These are phyloP conservation scores for Trichonephila inaurata DNA, from an alignment of 1,140 invertebrate genomes.

Conservation along the genomic window DNA sequence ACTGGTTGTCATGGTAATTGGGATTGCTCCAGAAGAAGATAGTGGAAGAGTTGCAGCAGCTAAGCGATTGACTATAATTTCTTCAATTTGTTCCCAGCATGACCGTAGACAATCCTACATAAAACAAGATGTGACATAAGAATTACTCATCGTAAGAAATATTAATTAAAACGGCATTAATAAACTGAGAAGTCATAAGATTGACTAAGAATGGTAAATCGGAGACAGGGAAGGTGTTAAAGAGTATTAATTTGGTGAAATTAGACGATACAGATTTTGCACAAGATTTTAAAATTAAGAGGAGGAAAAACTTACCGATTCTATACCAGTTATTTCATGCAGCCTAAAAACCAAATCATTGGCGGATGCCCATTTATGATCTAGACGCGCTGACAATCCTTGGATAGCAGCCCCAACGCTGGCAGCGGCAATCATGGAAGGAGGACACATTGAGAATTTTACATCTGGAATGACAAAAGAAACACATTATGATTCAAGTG, in stretches of 20 bases:
- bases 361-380: slow-evolving; percentile 76
- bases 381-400: slow-evolving; percentile 82
- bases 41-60: slow-evolving; percentile 37
- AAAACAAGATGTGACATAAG: neutral
- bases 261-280: too few species aligned
- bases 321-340: slow-evolving; percentile 88
- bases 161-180: too few species aligned
- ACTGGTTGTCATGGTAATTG: slow-evolving; percentile 47
- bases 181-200: too few species aligned
- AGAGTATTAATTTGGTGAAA: too few species aligned
- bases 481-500: slow-evolving; percentile 45
- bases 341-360: slow-evolving; percentile 84
- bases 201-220: too few species aligned
- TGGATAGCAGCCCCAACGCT: slow-evolving; percentile 90
- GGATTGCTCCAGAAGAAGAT: neutral
- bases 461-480: slow-evolving; percentile 87
- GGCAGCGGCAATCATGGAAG: slow-evolving; percentile 92
- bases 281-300: too few species aligned
- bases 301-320: slow-evolving; percentile 85
- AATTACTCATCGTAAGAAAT: too few species aligned
- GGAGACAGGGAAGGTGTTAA: too few species aligned
- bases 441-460: slow-evolving; percentile 91
- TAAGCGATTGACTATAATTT: slow-evolving; percentile 59
- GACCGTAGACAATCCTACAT: slow-evolving; percentile 65
- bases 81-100: slow-evolving; percentile 75